Base-by-base conservation (phyloP, 2,113 vertebrate genomes). In the Varanus salvator region DNA sequence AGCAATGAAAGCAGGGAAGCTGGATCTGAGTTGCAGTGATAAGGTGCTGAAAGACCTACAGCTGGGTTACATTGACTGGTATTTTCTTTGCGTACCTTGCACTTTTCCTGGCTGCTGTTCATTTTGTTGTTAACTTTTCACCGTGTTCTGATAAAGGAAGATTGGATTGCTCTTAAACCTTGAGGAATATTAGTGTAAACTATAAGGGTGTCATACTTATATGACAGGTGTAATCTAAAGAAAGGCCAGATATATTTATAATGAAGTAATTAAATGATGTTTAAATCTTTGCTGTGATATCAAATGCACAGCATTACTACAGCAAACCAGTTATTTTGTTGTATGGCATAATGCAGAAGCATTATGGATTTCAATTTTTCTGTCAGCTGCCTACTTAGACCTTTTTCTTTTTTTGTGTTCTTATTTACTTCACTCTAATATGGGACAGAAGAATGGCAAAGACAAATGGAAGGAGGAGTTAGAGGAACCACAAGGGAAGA, bases 191-290 rank as follows among this genome's bases (percentile, higher is more conserved):
- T 82, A 90, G n/a, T 29, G 52, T 75, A 75, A 81, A 82, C 91
- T 54, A 48, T 85, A 3, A 0, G 90, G 90, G 90, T 87, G 82
- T 90, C 81, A 87, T 90, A 0, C 86, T 94, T 80, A 48, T 66
- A 48, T 91, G 80, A 89, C 71, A 89, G 75, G 77, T 91, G 75
- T 93, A 95, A 93, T 92, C 80, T 88, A 1, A 77, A 88, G 38
- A 54, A 87, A 93, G 92, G 50, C 84, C 72, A 91, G 89, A 64
- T 92, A 90, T 91, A 89, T 72, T 75, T 64, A 31, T 86, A 92
- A 93, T 94, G 86, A 90, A 86, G 84, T 90, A 52, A 90, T 90
- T 89, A 64, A 85, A 83, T 57, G 23, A 48, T 54, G 38, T 74
- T 75, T 75, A 60, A 44, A 75, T 82, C 60, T 48, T 34, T 60